Percentiles rank a stretch among this genome's conserved stretches.
These are phyloP conservation scores for Actias luna DNA, from an alignment of 2,888 invertebrate genomes.

Conservation along the genomic window DNA sequence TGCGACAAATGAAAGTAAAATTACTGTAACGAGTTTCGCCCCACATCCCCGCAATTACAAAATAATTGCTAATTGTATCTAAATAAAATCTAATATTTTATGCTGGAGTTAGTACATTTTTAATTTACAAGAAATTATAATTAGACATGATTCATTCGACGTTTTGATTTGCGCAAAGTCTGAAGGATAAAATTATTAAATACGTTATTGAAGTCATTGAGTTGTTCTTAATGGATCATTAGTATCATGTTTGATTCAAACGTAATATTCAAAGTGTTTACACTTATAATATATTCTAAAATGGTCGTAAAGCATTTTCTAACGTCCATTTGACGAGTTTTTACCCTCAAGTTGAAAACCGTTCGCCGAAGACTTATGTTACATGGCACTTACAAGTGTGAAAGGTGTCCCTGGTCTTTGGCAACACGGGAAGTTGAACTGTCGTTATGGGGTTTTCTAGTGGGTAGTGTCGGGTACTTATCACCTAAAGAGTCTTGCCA, in stretches of 20 bases:
- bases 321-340: neutral
- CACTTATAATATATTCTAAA: too few species aligned
- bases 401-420: too few species aligned
- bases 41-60: neutral
- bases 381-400: too few species aligned
- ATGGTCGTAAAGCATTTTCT: too few species aligned
- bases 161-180: neutral
- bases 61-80: neutral
- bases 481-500: too few species aligned
- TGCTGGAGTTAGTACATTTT: neutral
- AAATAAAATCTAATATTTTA: neutral
- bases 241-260: neutral
- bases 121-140: neutral
- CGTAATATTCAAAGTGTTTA: neutral
- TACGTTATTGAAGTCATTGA: neutral
- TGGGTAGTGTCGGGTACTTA: too few species aligned
- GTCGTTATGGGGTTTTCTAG: too few species aligned
- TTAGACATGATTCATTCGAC: constrained; percentile 10
- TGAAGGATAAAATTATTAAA: constrained; percentile 4
- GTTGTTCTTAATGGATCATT: neutral
- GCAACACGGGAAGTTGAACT: too few species aligned
- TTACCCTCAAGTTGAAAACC: too few species aligned
- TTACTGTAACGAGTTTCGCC: too few species aligned
- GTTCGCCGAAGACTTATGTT: too few species aligned
- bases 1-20: too few species aligned